Evolutionary conservation across 2,113 vertebrate species (phyloP).

Genomic region (Nestor notabilis): DNA sequence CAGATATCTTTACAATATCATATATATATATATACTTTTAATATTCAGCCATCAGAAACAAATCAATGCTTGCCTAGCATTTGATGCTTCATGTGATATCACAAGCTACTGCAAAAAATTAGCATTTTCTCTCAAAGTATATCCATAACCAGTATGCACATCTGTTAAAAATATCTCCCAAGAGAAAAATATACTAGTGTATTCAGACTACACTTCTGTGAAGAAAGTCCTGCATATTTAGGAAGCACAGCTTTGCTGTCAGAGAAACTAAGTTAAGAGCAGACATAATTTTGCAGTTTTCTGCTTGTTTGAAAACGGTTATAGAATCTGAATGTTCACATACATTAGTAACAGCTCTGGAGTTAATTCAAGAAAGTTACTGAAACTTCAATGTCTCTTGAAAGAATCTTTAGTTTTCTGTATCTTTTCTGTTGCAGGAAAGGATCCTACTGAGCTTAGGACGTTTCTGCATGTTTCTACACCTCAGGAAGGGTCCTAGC

Average conservation of each 20-base stretch:
- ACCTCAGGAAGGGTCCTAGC: background rate
- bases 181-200: background rate
- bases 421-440: background rate
- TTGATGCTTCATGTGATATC: background rate
- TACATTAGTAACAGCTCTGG: background rate
- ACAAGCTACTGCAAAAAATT: background rate
- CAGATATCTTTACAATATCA: background rate
- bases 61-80: background rate
- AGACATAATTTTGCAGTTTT: background rate
- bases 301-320: background rate
- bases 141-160: background rate
- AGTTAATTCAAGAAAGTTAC: background rate
- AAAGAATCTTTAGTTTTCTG: background rate
- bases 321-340: background rate
- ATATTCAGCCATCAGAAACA: background rate
- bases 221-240: background rate
- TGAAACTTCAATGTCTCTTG: background rate
- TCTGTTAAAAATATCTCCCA: background rate
- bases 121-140: background rate
- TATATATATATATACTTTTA: background rate
- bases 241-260: background rate
- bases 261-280: background rate
- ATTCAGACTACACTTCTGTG: background rate
- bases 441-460: background rate
- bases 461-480: background rate